Conservation (phyloP, 2,113 vertebrate species). For the Elanus axillaris region DNA sequence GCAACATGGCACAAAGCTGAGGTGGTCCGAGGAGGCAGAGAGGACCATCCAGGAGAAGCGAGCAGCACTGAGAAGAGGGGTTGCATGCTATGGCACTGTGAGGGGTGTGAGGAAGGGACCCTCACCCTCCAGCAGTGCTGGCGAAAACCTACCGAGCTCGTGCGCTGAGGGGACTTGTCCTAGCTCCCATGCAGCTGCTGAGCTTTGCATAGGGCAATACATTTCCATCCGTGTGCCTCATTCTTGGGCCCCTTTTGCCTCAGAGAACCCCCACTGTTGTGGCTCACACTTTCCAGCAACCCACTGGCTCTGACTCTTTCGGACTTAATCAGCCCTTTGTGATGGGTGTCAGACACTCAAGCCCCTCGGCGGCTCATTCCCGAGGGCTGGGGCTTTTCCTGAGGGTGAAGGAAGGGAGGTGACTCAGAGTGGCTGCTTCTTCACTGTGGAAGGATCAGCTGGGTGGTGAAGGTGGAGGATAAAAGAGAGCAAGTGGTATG, state of each 20-base stretch:
- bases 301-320: constrained; percentile 42
- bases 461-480: background rate
- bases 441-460: background rate
- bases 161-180: background rate
- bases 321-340: constrained; percentile 4
- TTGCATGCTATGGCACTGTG: fast-evolving
- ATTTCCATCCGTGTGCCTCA: background rate
- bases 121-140: background rate
- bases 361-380: background rate
- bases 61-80: background rate
- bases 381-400: background rate
- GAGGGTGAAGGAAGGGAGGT: background rate
- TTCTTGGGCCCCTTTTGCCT: background rate
- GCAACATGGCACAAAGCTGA: background rate
- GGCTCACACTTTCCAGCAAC: constrained; percentile 60
- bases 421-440: background rate
- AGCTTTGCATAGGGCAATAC: background rate
- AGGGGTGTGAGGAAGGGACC: background rate
- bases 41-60: background rate
- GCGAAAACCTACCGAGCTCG: fast-evolving
- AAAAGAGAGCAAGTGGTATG: background rate
- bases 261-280: background rate
- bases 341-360: background rate
- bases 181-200: background rate
- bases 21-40: background rate